Evolutionary conservation across 2,888 invertebrate species (phyloP).

Genomic region (Synanthedon myopaeformis): DNA sequence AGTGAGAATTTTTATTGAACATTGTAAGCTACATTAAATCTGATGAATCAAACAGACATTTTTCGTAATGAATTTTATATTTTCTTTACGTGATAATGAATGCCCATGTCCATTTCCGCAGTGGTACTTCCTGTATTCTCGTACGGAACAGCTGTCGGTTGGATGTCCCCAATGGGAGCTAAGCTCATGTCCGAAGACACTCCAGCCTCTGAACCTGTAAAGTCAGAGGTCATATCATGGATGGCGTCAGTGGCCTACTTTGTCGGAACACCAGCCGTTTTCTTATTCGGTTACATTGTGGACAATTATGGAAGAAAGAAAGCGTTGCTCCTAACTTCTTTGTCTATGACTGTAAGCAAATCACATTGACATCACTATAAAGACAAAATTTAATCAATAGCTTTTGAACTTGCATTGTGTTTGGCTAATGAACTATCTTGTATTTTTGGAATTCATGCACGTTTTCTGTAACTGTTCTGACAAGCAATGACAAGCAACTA

Average conservation of each 20-base stretch:
- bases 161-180: conserved; percentile 69
- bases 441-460: too few species aligned
- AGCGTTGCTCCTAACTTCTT: conserved; percentile 52
- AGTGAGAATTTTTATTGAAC: too few species aligned
- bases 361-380: conserved; percentile 1
- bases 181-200: conserved; percentile 54
- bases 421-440: too few species aligned
- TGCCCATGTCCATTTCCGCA: conserved; percentile 20
- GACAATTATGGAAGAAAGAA: conserved; percentile 66
- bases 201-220: conserved; percentile 50
- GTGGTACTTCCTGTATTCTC: conserved; percentile 68
- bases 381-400: too few species aligned
- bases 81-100: too few species aligned
- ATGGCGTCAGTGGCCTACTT: conserved; percentile 69
- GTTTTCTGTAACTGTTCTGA: too few species aligned
- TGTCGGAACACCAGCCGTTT: conserved; percentile 65
- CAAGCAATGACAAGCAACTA: too few species aligned
- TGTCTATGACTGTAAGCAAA: conserved; percentile 49
- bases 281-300: conserved; percentile 63
- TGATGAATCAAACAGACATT: too few species aligned
- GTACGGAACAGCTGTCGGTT: conserved; percentile 67
- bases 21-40: too few species aligned
- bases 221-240: conserved; percentile 63
- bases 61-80: too few species aligned
- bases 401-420: too few species aligned